Evolutionary conservation across 2,888 invertebrate genomes (phyloP), one percentile per base, ranked within the genome.

Genomic region (Lochmaea crataegi): DNA sequence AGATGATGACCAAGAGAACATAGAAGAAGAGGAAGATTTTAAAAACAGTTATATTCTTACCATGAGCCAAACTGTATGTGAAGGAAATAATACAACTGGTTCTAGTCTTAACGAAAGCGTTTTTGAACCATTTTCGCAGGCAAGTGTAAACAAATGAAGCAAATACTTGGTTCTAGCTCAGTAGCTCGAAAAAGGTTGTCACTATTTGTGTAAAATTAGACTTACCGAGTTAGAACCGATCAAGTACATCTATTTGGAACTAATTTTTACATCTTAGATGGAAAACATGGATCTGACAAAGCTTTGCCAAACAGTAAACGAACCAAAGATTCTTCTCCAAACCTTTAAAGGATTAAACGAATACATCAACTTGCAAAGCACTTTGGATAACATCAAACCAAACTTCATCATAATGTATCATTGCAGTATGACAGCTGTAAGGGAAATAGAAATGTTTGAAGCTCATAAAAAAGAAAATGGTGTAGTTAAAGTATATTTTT

Each of bases 401-500:
- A 91, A 91, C 79, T 96, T 94, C 86, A 91, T 99, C 1, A 90
- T 99, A 42, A 90, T 99, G 88, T 98, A 98, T 86, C 95, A 97
- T 83, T 91, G 92, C 68, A 96, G 97, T 83, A 91, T 98, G 77
- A 90, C 94, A 0, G 93, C 96, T 26, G 93, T 98, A 10, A 88
- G 99, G 32, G 96, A 97, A 86, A 90, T 99, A 72, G 99, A 99
- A 92, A 89, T 93, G 75, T 96, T 91, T 83, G 95, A 93, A 84
- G 90, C 91, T 38, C 89, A 91, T 41, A 89, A 90, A 74, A 85
- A 87, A 58, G 84, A 86, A n/a, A 88, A 89, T 11, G 85, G 89
- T 0, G 84, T 88, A 16, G 85, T 93, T 6, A 92, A 92, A 82
- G 93, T 99, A 10, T 99, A 95, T 86, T 96, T 98, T 82, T 85